A percentile compares a stretch with the other conserved stretches of the same genome.
Conservation (phyloP, 2,797 vertebrate species). For the Sebastes melanostomus region DNA sequence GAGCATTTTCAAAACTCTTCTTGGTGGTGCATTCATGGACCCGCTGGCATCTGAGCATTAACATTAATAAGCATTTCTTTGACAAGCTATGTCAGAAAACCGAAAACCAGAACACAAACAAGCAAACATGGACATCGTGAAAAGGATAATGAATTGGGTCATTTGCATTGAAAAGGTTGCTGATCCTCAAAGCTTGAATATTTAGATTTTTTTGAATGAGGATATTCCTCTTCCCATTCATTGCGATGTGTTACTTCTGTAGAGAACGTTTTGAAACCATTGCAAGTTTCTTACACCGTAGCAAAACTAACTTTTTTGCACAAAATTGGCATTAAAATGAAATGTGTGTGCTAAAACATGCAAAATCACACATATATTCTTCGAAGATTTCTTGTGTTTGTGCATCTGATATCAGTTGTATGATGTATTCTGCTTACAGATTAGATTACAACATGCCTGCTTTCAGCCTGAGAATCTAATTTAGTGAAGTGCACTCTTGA, state of each 20-base stretch:
- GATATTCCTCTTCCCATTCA: not conserved
- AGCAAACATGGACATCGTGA: not conserved
- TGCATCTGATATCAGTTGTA: not conserved
- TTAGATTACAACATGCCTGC: constrained; percentile 7
- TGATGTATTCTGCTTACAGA: not conserved
- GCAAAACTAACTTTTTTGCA: not conserved
- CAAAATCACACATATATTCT: not conserved
- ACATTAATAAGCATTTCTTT: not conserved
- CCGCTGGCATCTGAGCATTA: not conserved
- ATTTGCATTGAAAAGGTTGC: not conserved
- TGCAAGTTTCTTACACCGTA: not conserved
- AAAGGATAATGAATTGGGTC: not conserved
- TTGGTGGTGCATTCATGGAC: not conserved
- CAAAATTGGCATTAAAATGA: not conserved
- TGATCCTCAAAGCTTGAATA: not conserved
- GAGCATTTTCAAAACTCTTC: not conserved
- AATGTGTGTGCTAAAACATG: not conserved
- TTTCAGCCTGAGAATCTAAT: constrained; percentile 20
- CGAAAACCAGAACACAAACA: not conserved
- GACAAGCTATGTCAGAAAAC: not conserved
- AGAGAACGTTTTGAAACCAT: not conserved
- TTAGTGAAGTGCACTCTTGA: not conserved
- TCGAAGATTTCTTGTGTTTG: not conserved
- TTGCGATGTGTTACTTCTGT: not conserved
- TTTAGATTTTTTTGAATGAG: not conserved